These are phyloP conservation scores for Lates calcarifer DNA, from an alignment of 2,113 vertebrate genomes.

Conservation along the genomic window DNA sequence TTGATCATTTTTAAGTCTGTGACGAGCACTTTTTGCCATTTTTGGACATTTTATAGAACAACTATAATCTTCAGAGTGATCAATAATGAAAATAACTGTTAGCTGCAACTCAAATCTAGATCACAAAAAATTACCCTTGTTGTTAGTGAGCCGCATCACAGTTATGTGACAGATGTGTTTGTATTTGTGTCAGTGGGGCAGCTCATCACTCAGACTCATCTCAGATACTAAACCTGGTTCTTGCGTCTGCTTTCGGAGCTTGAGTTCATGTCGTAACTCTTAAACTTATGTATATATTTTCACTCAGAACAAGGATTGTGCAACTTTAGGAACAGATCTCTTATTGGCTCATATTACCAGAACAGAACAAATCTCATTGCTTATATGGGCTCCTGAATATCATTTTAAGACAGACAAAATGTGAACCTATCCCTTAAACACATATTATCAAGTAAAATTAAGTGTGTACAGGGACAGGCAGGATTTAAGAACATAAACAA, in stretches of 20 bases:
- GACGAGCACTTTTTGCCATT: too few relatives aligned
- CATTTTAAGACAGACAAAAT: not conserved
- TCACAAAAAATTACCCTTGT: not conserved
- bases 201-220: not conserved
- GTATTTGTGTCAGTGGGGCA: constrained; percentile 22
- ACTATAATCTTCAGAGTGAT: not conserved
- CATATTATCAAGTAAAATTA: not conserved
- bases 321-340: not conserved
- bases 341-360: not conserved
- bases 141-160: not conserved
- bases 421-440: too few relatives aligned
- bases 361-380: not conserved
- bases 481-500: not conserved
- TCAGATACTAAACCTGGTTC: not conserved
- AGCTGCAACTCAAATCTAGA: not conserved
- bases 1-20: too few relatives aligned
- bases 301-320: not conserved
- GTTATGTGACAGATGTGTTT: not conserved
- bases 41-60: too few relatives aligned
- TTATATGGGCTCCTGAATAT: not conserved
- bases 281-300: not conserved
- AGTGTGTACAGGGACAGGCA: not conserved
- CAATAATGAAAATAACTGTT: not conserved
- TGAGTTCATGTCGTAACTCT: not conserved
- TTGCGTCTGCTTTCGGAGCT: not conserved